phyloP scores from a whole-genome alignment of 2,113 vertebrate species.

The Nothobranchius furzeri region DNA sequence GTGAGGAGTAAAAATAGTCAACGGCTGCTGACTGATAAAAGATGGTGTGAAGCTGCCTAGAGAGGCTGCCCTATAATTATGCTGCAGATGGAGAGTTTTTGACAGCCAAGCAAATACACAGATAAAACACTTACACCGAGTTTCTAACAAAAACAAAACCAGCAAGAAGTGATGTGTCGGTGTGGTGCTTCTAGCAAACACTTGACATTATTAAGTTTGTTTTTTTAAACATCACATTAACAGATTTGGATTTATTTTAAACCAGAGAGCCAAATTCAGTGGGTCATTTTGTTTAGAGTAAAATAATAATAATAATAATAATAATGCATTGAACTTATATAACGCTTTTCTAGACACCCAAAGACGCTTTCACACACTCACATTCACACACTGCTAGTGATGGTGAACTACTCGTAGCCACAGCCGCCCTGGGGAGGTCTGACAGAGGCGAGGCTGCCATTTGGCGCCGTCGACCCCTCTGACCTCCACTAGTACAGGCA shows the following conservation, averaged over 20 bases:
- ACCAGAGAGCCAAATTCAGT: too few relatives aligned
- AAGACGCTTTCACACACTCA: too few relatives aligned
- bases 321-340: too few relatives aligned
- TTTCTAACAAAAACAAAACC: constrained; percentile 21
- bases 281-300: too few relatives aligned
- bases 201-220: neutral
- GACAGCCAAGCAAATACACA: constrained; percentile 56
- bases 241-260: neutral
- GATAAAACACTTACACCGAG: constrained; percentile 40
- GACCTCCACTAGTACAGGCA: too few relatives aligned
- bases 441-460: too few relatives aligned
- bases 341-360: too few relatives aligned
- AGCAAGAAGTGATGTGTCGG: constrained; percentile 1
- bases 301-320: too few relatives aligned
- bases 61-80: constrained; percentile 49
- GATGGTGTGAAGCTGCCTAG: constrained; percentile 39
- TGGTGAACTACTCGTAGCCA: too few relatives aligned
- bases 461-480: too few relatives aligned
- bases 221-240: neutral
- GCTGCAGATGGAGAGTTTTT: constrained; percentile 44
- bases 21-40: constrained; percentile 52
- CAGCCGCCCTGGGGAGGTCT: too few relatives aligned
- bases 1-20: constrained; percentile 58
- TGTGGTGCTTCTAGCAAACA: neutral
- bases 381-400: too few relatives aligned